Evolutionary conservation across 2,888 invertebrate species (phyloP).

Genomic region (Pollenia angustigena): DNA sequence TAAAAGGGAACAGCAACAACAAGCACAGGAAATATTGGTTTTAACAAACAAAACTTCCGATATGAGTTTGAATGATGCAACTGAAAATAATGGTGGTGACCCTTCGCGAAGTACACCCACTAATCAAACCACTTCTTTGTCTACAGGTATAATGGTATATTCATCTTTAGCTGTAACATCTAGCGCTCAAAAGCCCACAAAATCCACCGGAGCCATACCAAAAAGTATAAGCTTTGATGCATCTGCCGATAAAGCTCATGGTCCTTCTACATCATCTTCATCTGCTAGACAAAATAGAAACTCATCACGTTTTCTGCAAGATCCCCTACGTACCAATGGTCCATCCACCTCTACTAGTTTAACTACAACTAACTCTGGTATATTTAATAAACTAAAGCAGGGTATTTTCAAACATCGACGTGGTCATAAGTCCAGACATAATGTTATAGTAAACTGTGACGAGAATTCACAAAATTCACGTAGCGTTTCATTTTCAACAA

Average conservation of each 20-base stretch:
- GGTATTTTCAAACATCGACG: constrained; percentile 88
- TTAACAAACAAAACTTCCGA: constrained; percentile 81
- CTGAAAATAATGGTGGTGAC: constrained; percentile 32
- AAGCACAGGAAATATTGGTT: constrained; percentile 79
- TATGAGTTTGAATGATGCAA: constrained; percentile 76
- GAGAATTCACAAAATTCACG: constrained; percentile 75
- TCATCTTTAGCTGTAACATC: constrained; percentile 20
- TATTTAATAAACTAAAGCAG: constrained; percentile 90
- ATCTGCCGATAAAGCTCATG: constrained; percentile 90
- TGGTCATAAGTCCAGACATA: constrained; percentile 84
- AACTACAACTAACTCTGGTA: constrained; percentile 85
- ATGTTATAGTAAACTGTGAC: constrained; percentile 35
- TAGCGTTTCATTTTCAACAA: constrained; percentile 81
- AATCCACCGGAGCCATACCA: constrained; percentile 93
- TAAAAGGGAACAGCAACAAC: constrained; percentile 77
- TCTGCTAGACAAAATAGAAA: constrained; percentile 76
- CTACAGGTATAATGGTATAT: constrained; percentile 51
- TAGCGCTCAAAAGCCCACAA: constrained; percentile 83
- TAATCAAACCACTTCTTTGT: constrained; percentile 32
- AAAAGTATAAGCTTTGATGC: constrained; percentile 97
- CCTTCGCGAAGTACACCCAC: constrained; percentile 55
- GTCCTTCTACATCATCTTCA: constrained; percentile 84
- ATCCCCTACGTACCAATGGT: constrained; percentile 55
- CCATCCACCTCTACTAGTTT: constrained; percentile 46
- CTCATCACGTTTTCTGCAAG: constrained; percentile 46